Base-by-base conservation (phyloP, 2,888 invertebrate species). In the Zelleria hepariella region DNA sequence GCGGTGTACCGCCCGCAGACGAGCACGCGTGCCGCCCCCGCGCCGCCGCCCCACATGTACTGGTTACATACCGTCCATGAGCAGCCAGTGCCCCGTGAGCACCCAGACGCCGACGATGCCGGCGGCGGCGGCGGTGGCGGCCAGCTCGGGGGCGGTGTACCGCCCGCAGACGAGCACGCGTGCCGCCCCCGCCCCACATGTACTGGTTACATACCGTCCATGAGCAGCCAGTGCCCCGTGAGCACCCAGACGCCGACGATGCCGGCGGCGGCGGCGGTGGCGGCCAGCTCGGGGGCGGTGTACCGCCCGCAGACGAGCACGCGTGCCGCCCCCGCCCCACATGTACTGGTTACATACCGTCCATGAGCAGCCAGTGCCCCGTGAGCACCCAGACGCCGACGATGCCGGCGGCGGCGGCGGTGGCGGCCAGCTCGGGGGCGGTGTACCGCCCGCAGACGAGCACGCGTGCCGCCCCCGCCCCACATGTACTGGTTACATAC, bases 361-460 rank as follows among this genome's bases (percentile, higher is more conserved):
- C 98, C 98, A 98, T 98, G 59, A 98, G 92, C 68, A 98, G 91
- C 98, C 98, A 98, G 86, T 98, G 98, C 0, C 98, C 98, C 62
- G 98, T 98, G 64, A 98, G 92, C 70, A 98, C 96, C 98, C 98
- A 98, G 67, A 98, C 94, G 86, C 97, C 97, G 62, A 98, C 98
- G 77, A 98, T 96, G 79, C 94, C 94, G 71, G 98, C 94, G 64
- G 98, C 96, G 62, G 98, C 89, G 66, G 95, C 93, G 80, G 98
- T 98, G 62, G 98, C 97, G 72, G 97, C 92, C 62, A 98, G 91
- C 90, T 98, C 98, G 59, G 98, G 97, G 67, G 95, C 94, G 56
- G 98, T 97, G 88, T 97, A 98, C 66, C 98, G 93, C 47, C 98
- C 98, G 88, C 98, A 98, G 77, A 97, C 96, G 74, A 93, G 94